Base-by-base conservation (phyloP, 2,888 invertebrate species). In the Piscicola geometra region DNA sequence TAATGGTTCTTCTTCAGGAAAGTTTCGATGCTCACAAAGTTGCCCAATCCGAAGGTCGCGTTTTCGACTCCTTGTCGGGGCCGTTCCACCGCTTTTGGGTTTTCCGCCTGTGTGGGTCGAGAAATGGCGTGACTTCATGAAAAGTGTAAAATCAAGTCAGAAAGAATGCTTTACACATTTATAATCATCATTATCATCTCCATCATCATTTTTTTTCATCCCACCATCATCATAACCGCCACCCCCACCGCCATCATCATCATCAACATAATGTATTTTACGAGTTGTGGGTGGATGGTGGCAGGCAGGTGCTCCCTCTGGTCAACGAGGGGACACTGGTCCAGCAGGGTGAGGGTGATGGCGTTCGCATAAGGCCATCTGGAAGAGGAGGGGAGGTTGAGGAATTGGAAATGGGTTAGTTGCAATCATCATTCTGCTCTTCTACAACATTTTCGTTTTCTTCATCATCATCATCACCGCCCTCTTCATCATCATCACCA, bases 361-460 rank as follows among this genome's bases (percentile, higher is more conserved):
- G 79, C 78, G 71, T 82, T 81, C 35, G 76, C 41, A 76, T 83
- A 83, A n/a, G 83, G 83, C 83, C 83, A 83, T 5, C 35, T 73
- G 21, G 5, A n/a, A n/a, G n/a, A 21, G 5, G 41, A 41, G 41
- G 15, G 41, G 15, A 41, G 41, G 9, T 9, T 5, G 41, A 41
- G 41, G 5, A 41, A 41, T 41, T 41, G 41, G 41, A 41, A 41
- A 41, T 5, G 15, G 15, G 41, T 5, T 9, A 41, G 41, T 9
- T 41, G 41, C 9, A 41, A 41, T n/a, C n/a, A n/a, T n/a, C n/a
- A n/a, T n/a, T n/a, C n/a, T n/a, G n/a, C n/a, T n/a, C n/a, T n/a
- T n/a, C n/a, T n/a, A n/a, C n/a, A n/a, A n/a, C n/a, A n/a, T n/a
- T n/a, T n/a, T n/a, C n/a, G n/a, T n/a, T n/a, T n/a, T n/a, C n/a